Percentiles rank a stretch among this genome's conserved stretches.
Conservation (phyloP, 2,888 invertebrate genomes). For the Calameuta filiformis region DNA sequence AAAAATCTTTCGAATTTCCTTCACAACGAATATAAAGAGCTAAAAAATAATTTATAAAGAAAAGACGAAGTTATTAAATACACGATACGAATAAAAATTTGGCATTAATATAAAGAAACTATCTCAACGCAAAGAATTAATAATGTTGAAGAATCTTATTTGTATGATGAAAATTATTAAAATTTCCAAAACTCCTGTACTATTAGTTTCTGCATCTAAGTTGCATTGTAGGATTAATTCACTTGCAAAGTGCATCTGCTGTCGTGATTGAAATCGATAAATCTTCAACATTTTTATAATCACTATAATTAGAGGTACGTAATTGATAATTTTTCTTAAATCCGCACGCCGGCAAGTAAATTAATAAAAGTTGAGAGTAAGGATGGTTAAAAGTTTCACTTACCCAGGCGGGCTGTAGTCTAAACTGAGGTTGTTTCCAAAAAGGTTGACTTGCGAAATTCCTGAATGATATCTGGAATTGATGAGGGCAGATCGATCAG, state of each 20-base stretch:
- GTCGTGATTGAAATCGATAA: not conserved
- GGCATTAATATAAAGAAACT: too few relatives aligned
- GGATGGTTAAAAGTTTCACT: slow-evolving; percentile 28
- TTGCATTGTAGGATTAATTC: not conserved
- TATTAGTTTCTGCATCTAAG: not conserved
- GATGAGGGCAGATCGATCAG: slow-evolving; percentile 35
- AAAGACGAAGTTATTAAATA: not conserved
- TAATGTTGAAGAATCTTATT: too few relatives aligned
- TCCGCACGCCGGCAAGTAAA: not conserved
- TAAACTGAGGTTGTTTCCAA: slow-evolving; percentile 76
- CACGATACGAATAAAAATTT: too few relatives aligned
- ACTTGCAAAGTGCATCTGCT: not conserved
- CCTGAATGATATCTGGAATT: slow-evolving; percentile 64
- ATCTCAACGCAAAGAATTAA: too few relatives aligned
- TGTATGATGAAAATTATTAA: not conserved
- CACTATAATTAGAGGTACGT: not conserved
- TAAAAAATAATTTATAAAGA: not conserved
- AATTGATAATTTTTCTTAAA: not conserved
- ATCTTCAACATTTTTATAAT: not conserved
- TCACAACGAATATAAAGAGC: not conserved
- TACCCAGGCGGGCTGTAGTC: slow-evolving; percentile 69
- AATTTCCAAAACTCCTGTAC: not conserved
- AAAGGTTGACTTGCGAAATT: slow-evolving; percentile 72
- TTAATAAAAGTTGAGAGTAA: not conserved
- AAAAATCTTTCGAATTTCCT: not conserved